Percentiles rank a stretch among this genome's conserved stretches.
Evolutionary conservation across 2,888 invertebrate genomes (phyloP).

Genomic region (Machimus atricapillus): DNA sequence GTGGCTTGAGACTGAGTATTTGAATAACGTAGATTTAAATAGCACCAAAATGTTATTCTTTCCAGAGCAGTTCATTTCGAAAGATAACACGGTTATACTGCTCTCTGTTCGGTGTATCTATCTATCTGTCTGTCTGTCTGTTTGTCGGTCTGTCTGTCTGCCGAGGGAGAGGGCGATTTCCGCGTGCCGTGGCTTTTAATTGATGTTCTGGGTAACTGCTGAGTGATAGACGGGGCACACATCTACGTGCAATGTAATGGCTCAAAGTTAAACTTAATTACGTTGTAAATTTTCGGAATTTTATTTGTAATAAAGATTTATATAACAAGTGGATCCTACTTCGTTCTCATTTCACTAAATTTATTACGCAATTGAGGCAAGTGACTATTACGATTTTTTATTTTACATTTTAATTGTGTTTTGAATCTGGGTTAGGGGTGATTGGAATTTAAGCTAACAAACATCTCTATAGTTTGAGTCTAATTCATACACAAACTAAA

Average conservation of each 20-base stretch:
- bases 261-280: neutral
- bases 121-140: too few species aligned
- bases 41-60: conserved; percentile 12
- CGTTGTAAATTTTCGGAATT: neutral
- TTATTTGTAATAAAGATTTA: conserved; percentile 3
- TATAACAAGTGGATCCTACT: neutral
- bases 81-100: conserved; percentile 13
- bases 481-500: neutral
- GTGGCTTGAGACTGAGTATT: neutral
- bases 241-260: neutral
- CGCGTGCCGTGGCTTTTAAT: neutral
- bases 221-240: neutral
- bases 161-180: neutral
- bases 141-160: neutral
- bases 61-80: neutral
- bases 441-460: neutral
- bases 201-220: neutral
- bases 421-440: neutral
- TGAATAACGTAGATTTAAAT: conserved; percentile 13
- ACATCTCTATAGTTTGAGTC: neutral
- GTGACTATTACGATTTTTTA: neutral
- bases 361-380: neutral
- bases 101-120: neutral
- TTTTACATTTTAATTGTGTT: neutral
- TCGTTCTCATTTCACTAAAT: neutral